These are phyloP conservation scores for Cinclus mexicanus DNA, from an alignment of 2,113 vertebrate species.

Conservation along the genomic window DNA sequence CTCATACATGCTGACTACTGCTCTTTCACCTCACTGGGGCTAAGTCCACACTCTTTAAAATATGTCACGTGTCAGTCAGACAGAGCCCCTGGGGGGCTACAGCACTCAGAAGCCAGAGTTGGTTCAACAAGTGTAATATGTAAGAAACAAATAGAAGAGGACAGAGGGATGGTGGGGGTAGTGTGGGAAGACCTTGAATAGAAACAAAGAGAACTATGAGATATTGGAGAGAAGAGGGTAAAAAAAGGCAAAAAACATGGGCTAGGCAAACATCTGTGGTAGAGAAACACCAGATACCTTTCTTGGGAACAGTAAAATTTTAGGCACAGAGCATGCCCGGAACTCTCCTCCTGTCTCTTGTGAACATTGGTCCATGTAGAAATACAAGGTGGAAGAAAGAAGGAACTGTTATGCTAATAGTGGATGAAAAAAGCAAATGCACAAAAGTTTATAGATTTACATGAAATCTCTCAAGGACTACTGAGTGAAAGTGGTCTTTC, in stretches of 20 bases:
- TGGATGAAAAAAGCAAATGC: neutral
- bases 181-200: neutral
- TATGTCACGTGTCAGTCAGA: constrained; percentile 22
- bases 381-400: neutral
- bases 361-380: neutral
- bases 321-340: neutral
- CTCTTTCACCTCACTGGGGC: neutral
- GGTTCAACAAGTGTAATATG: neutral
- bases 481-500: neutral
- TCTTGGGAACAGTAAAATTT: neutral
- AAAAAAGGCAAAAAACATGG: neutral
- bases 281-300: neutral
- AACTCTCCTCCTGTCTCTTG: neutral
- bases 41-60: neutral
- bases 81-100: neutral
- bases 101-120: neutral
- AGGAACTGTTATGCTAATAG: neutral
- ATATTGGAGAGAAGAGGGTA: neutral
- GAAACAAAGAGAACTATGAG: neutral
- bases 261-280: neutral
- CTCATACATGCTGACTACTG: constrained; percentile 34
- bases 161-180: neutral
- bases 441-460: neutral
- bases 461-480: neutral
- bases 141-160: neutral